Evolutionary conservation across 2,113 vertebrate species (phyloP), one percentile per base, ranked within the genome.

Genomic region (Alexandromys fortis): DNA sequence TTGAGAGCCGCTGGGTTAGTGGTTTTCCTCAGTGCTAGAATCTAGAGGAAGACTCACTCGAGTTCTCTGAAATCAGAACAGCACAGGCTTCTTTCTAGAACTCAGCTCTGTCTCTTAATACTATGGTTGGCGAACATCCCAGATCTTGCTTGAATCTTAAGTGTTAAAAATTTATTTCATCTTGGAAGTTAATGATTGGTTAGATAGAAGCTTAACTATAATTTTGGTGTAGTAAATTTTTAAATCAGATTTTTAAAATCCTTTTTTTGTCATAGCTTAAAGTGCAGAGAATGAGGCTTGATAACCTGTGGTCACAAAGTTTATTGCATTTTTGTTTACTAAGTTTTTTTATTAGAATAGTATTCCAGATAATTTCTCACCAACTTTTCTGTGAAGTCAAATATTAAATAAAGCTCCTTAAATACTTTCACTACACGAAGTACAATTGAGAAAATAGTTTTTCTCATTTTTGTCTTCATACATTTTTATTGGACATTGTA

Each of bases 211-310:
- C 7, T 5, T 94, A 89, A 61, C 35, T 94, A 6, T 79, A 92
- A 83, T 93, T 96, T 95, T 94, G 33, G 77, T 96, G 65, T 8
- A 92, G 77, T 96, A 93, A 77, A 52, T 81, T 55, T 82, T 52
- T 83, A 89, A 72, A 45, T 17, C 26, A 52, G 22, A 77, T 9
- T 85, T 93, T 83, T 8, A 79, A 90, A 91, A 81, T 75, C 14
- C 45, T 91, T 87, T 86, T 89, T 94, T 47, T 92, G 16, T 58
- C 65, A 92, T 11, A 96, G 1, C 49, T 94, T 95, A 90, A 91
- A 92, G 68, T 94, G 14, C 13, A 87, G 58, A 95, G 94, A 92
- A 81, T 72, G 55, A 93, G 5, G 10, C 75, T 77, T 78, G 10
- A 2, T 73, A 86, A 94, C 21, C 89, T 96, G 55, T 76, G 55